These are phyloP conservation scores for Anseranas semipalmata DNA, from an alignment of 2,113 vertebrate genomes.

Conservation along the genomic window DNA sequence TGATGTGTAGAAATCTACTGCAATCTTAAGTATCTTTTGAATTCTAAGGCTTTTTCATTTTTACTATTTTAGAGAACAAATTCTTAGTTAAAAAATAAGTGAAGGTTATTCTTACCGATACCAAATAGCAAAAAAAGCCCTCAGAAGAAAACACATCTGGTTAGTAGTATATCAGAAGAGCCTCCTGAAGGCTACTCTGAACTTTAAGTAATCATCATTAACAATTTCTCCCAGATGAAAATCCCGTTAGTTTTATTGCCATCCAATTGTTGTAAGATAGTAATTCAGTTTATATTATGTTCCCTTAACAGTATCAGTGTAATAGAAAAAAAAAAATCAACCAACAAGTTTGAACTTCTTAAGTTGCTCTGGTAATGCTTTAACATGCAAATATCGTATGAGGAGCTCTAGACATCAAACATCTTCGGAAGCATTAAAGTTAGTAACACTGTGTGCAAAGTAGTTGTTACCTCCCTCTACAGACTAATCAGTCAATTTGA, in stretches of 20 bases:
- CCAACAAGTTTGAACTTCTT: background rate
- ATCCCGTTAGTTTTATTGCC: background rate
- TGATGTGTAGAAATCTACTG: background rate
- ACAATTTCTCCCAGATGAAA: background rate
- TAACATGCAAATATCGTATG: background rate
- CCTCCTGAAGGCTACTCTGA: background rate
- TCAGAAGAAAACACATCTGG: background rate
- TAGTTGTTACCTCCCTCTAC: background rate
- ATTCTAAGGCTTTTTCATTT: background rate
- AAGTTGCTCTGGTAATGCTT: background rate
- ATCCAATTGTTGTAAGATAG: background rate
- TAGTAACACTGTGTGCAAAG: rapidly evolving
- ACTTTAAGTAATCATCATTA: background rate
- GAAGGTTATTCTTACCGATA: background rate
- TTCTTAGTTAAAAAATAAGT: background rate
- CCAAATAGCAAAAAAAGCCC: background rate
- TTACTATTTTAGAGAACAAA: background rate
- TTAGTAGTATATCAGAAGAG: background rate
- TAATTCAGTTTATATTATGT: background rate
- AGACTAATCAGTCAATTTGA: background rate
- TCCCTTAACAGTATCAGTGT: background rate
- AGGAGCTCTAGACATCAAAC: background rate
- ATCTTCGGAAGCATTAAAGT: background rate
- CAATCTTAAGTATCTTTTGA: background rate
- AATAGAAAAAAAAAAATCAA: background rate